Evolutionary conservation across 23 tunicate species (phyloP).

Genomic region (Ciona savignyi): DNA sequence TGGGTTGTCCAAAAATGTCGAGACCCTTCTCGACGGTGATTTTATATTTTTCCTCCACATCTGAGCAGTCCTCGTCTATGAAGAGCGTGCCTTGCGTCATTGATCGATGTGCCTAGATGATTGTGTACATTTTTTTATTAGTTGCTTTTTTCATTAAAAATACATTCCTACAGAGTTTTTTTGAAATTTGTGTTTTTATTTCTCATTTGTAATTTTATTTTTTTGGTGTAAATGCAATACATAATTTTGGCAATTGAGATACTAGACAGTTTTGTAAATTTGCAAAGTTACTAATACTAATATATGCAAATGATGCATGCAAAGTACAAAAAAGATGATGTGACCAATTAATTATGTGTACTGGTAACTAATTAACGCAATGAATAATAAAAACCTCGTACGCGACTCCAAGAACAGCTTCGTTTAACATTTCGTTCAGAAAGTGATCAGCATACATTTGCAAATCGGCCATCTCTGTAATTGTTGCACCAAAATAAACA

Average conservation of each 20-base stretch:
- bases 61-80: conserved; percentile 43
- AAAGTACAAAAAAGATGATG: neutral
- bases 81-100: conserved; percentile 65
- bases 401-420: conserved; percentile 77
- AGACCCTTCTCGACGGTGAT: conserved; percentile 62
- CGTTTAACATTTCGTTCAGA: conserved; percentile 65
- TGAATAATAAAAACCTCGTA: conserved; percentile 44
- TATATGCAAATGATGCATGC: neutral
- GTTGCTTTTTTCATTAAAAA: no score
- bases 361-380: neutral
- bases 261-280: no score
- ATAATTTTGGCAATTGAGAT: no score
- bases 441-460: conserved; percentile 95
- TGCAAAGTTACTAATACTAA: neutral
- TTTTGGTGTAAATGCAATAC: no score
- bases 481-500: no score
- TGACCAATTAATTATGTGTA: neutral
- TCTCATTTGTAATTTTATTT: no score
- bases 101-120: conserved; percentile 63
- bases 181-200: no score
- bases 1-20: conserved; percentile 87
- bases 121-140: no score
- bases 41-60: conserved; percentile 69
- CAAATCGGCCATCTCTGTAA: conserved; percentile 62
- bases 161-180: no score